phyloP scores from a whole-genome alignment of 2,113 vertebrate species.

The Carassius carassius region DNA sequence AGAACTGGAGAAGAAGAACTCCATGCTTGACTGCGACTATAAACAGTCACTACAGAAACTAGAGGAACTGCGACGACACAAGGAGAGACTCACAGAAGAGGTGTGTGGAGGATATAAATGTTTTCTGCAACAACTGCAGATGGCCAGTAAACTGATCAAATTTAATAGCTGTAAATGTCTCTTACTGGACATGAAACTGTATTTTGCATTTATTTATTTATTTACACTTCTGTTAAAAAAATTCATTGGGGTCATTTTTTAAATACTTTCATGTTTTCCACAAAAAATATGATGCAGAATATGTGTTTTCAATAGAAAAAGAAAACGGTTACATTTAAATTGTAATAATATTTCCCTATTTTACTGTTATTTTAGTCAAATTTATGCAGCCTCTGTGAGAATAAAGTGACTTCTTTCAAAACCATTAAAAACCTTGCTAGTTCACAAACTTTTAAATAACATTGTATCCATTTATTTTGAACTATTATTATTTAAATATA shows the following conservation, averaged over 20 bases:
- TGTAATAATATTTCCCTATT: too few relatives aligned
- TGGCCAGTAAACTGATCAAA: not conserved
- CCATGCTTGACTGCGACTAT: constrained; percentile 94
- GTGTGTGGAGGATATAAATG: constrained; percentile 68
- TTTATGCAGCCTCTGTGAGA: too few relatives aligned
- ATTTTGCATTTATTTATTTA: not conserved
- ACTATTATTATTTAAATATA: too few relatives aligned
- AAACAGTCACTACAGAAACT: constrained; percentile 95
- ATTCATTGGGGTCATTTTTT: not conserved
- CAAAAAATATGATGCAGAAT: not conserved
- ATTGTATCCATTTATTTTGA: too few relatives aligned
- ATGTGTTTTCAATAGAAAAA: too few relatives aligned
- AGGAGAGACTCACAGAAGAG: constrained; percentile 91
- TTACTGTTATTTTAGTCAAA: too few relatives aligned
- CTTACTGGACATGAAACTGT: not conserved
- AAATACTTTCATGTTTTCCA: not conserved
- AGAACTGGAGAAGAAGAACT: constrained; percentile 93
- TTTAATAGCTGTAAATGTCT: not conserved
- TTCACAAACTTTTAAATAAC: too few relatives aligned
- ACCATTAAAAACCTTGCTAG: too few relatives aligned
- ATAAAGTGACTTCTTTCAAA: too few relatives aligned
- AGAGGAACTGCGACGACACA: constrained; percentile 87
- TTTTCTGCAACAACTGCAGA: not conserved
- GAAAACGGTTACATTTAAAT: too few relatives aligned
- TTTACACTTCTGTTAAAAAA: too few relatives aligned